A percentile compares a stretch with the other conserved stretches of the same genome.
Conservation (phyloP, 2,113 vertebrate genomes). For the Sisor rabdophorus region DNA sequence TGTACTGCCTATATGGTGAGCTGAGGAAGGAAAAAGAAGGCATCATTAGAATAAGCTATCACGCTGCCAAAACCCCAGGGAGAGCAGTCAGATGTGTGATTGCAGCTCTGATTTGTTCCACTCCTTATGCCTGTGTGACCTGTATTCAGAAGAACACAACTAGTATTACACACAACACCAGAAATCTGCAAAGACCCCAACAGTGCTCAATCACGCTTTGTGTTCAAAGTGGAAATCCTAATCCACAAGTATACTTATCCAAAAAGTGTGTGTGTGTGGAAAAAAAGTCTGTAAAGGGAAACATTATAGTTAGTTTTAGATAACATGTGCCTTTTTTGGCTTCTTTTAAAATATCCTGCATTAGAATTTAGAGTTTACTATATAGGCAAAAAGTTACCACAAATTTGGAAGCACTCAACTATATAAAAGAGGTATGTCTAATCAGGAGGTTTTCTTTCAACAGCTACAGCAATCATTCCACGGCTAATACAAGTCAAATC, state of each 20-base stretch:
- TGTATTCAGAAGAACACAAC: conserved; percentile 25
- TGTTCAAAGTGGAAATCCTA: not conserved
- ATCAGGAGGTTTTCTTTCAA: too few relatives aligned
- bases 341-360: not conserved
- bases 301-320: not conserved
- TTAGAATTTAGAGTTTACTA: not conserved
- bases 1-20: not conserved
- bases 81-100: conserved; percentile 31
- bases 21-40: conserved; percentile 10
- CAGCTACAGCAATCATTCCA: too few relatives aligned
- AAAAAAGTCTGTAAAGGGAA: not conserved
- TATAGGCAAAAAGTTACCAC: not conserved
- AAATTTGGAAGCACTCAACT: not conserved
- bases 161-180: conserved; percentile 20
- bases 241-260: not conserved
- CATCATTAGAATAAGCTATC: conserved; percentile 40
- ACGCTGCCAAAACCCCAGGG: conserved; percentile 9
- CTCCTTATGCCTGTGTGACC: conserved; percentile 38
- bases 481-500: too few relatives aligned
- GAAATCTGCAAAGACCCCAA: conserved; percentile 19
- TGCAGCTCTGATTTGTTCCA: conserved; percentile 44
- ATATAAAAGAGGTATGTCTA: too few relatives aligned
- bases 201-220: not conserved
- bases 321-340: not conserved
- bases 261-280: not conserved